A percentile compares a stretch with the other conserved stretches of the same genome.
These are phyloP conservation scores for Drosophila sp. DNA, from an alignment of 1,140 invertebrate species.

Conservation along the genomic window DNA sequence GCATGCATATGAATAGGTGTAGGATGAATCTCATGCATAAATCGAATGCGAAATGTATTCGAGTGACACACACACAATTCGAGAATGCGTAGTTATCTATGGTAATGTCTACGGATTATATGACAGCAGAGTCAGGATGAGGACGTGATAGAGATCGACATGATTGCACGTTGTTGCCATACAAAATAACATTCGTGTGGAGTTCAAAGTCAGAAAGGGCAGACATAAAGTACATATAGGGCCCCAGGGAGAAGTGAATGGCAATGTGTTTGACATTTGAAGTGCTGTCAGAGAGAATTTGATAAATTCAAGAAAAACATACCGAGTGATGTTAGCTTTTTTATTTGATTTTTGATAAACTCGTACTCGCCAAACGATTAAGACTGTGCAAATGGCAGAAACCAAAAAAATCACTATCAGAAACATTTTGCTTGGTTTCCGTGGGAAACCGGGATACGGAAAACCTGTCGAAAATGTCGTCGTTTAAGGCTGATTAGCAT, in stretches of 20 bases:
- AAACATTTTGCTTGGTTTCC: conserved; percentile 39
- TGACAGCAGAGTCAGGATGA: conserved; percentile 24
- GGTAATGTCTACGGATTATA: conserved; percentile 35
- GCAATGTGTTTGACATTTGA: conserved; percentile 39
- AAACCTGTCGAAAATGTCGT: conserved; percentile 78
- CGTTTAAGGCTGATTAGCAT: conserved; percentile 79
- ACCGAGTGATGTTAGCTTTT: conserved; percentile 1
- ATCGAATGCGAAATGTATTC: conserved; percentile 50
- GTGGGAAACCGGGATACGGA: conserved; percentile 78
- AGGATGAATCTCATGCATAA: conserved; percentile 61
- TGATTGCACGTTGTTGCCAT: conserved; percentile 59
- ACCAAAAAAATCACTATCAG: conserved; percentile 3
- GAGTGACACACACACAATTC: conserved; percentile 59
- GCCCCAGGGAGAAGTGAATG: conserved; percentile 50
- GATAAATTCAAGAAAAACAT: conserved; percentile 26
- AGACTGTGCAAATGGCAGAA: neutral
- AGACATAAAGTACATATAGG: conserved; percentile 41
- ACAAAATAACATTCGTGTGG: conserved; percentile 56
- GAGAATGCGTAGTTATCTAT: conserved; percentile 55
- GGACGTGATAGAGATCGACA: conserved; percentile 43
- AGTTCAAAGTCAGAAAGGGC: conserved; percentile 46
- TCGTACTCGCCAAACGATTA: conserved; percentile 13
- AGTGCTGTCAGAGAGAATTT: conserved; percentile 5
- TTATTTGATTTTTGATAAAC: conserved; percentile 6
- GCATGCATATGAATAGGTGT: conserved; percentile 57